These are phyloP conservation scores for Yponomeuta sedellus DNA, from an alignment of 2,888 invertebrate genomes.

Conservation along the genomic window DNA sequence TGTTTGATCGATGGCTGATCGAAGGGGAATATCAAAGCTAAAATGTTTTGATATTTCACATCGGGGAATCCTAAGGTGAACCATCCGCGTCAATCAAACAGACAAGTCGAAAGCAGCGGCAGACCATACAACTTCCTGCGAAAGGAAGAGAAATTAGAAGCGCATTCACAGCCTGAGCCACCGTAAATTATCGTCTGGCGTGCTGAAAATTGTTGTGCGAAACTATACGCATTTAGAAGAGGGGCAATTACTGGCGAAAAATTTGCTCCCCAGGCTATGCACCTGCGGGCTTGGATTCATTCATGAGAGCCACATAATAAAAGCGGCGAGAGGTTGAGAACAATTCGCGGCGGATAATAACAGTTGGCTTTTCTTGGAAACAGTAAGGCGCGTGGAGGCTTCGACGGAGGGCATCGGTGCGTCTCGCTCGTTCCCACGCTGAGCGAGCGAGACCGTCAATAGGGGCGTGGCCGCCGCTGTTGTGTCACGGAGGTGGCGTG, in stretches of 20 bases:
- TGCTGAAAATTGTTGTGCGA: slow-evolving; percentile 61
- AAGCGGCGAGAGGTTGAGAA: slow-evolving; percentile 61
- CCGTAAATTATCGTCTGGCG: slow-evolving; percentile 66
- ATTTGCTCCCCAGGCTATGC: slow-evolving; percentile 57
- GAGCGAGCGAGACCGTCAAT: slow-evolving; percentile 33
- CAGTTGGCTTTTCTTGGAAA: slow-evolving; percentile 73
- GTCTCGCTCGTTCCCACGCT: slow-evolving; percentile 48
- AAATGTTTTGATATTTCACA: neutral
- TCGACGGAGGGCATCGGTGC: slow-evolving; percentile 48
- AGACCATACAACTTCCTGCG: slow-evolving; percentile 60
- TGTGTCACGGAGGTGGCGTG: slow-evolving; percentile 60
- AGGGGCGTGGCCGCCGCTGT: slow-evolving; percentile 52
- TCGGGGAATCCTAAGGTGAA: slow-evolving; percentile 23
- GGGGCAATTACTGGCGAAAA: slow-evolving; percentile 52
- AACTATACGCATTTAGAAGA: slow-evolving; percentile 51
- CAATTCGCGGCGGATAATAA: slow-evolving; percentile 68
- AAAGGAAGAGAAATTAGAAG: slow-evolving; percentile 46
- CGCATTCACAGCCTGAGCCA: slow-evolving; percentile 46
- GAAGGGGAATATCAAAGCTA: slow-evolving; percentile 36
- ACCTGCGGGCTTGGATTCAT: slow-evolving; percentile 68
- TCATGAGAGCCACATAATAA: slow-evolving; percentile 58
- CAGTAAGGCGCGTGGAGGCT: slow-evolving; percentile 31
- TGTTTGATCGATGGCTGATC: slow-evolving; percentile 53
- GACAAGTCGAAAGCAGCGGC: slow-evolving; percentile 42
- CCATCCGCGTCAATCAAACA: slow-evolving; percentile 42